Conservation (phyloP, 2,113 vertebrate species). For the Dipodomys stephensi region DNA sequence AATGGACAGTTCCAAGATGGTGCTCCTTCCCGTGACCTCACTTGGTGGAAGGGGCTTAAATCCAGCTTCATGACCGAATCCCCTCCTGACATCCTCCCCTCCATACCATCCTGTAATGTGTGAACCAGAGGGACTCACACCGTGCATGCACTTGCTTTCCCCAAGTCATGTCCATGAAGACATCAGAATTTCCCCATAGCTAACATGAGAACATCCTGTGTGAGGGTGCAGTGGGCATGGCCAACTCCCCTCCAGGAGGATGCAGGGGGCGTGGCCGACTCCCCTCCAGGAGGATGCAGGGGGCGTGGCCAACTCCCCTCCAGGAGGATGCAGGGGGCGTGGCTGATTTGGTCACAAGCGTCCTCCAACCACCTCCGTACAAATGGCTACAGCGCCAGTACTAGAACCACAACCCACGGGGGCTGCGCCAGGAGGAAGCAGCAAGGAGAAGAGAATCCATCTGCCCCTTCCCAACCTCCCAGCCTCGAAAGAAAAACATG, state of each 20-base stretch:
- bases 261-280: too few relatives aligned
- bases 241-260: not conserved
- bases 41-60: too few relatives aligned
- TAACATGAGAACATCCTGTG: too few relatives aligned
- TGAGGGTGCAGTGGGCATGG: too few relatives aligned
- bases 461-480: not conserved
- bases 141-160: not conserved
- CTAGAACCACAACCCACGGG: not conserved
- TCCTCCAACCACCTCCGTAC: not conserved
- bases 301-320: too few relatives aligned
- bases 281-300: not conserved
- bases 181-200: not conserved
- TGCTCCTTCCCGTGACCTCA: not conserved
- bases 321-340: not conserved
- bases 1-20: not conserved
- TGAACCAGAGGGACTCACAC: not conserved
- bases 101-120: not conserved
- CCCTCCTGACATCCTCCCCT: too few relatives aligned
- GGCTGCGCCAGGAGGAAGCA: too few relatives aligned
- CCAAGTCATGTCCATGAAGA: rapidly evolving
- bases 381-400: not conserved
- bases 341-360: too few relatives aligned
- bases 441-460: not conserved
- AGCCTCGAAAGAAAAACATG: not conserved
- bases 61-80: not conserved